Conservation (phyloP, 2,797 vertebrate genomes). For the Paguma larvata region DNA sequence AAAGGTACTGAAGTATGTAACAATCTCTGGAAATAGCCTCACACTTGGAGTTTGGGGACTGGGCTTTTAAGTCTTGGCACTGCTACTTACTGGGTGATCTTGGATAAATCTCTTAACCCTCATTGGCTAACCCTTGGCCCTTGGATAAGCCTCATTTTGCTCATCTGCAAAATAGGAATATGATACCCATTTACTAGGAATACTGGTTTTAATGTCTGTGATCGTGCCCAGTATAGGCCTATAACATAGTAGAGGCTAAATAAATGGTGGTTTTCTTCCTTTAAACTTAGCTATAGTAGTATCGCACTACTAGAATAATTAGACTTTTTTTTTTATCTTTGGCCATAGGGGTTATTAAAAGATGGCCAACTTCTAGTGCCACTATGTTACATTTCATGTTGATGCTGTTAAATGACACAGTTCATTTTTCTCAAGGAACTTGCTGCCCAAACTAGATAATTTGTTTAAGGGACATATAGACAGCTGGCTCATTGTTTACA, state of each 20-base stretch:
- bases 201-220: conserved; percentile 3
- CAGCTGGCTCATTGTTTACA: conserved; percentile 37
- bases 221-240: not conserved
- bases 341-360: conserved; percentile 46
- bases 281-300: conserved; percentile 33
- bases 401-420: conserved; percentile 39
- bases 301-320: conserved; percentile 9
- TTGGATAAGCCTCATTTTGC: conserved; percentile 54
- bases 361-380: not conserved
- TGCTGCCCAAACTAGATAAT: conserved; percentile 33
- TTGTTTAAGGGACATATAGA: conserved; percentile 48
- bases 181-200: not conserved
- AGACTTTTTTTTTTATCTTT: conserved; percentile 20
- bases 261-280: conserved; percentile 38
- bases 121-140: not conserved
- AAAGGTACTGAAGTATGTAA: not conserved
- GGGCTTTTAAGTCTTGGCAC: conserved; percentile 55
- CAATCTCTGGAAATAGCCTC: not conserved
- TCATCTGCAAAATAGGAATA: conserved; percentile 32
- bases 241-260: not conserved
- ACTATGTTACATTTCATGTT: conserved; percentile 48
- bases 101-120: conserved; percentile 9
- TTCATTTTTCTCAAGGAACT: conserved; percentile 56
- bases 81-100: conserved; percentile 19
- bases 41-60: conserved; percentile 11